Evolutionary conservation across 2,888 invertebrate genomes (phyloP).

Genomic region (Drosophila nigricruria): DNA sequence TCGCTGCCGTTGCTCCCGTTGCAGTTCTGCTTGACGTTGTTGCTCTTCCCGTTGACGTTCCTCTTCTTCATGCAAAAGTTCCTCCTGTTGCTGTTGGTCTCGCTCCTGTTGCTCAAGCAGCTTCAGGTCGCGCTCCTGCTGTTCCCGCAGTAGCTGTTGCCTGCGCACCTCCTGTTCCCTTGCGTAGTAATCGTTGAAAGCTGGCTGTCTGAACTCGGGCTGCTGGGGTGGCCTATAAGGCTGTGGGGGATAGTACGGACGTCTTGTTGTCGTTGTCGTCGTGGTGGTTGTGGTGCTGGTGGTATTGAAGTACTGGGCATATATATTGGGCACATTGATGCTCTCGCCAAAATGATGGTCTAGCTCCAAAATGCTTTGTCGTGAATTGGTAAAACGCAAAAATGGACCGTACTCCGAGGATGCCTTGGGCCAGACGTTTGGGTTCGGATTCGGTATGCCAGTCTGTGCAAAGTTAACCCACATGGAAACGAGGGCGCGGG

Average conservation of each 20-base stretch:
- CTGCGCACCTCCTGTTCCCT: slow-evolving; percentile 19
- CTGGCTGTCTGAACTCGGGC: neutral
- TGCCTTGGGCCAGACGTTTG: slow-evolving; percentile 78
- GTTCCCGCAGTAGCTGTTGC: slow-evolving; percentile 26
- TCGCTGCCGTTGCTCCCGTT: slow-evolving; percentile 20
- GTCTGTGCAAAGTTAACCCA: slow-evolving; percentile 84
- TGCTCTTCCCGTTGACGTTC: slow-evolving; percentile 28
- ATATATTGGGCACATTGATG: slow-evolving; percentile 76
- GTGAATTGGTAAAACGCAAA: slow-evolving; percentile 79
- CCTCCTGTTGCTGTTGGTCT: slow-evolving; percentile 15
- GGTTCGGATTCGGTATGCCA: slow-evolving; percentile 72
- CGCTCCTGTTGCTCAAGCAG: slow-evolving; percentile 24
- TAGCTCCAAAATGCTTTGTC: slow-evolving; percentile 65
- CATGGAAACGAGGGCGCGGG: slow-evolving; percentile 84
- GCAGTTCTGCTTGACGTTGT: slow-evolving; percentile 26
- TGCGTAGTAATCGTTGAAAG: slow-evolving; percentile 6
- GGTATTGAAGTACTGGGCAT: slow-evolving; percentile 56
- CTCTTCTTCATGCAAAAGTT: slow-evolving; percentile 25
- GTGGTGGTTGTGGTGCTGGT: slow-evolving; percentile 12
- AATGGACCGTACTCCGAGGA: slow-evolving; percentile 82
- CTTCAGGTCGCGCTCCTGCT: slow-evolving; percentile 19
- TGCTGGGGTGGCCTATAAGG: slow-evolving; percentile 9
- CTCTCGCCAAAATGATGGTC: slow-evolving; percentile 84
- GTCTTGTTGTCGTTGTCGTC: slow-evolving; percentile 30
- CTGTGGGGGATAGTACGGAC: slow-evolving; percentile 19